A percentile compares a stretch with the other conserved stretches of the same genome.
Conservation (phyloP, 2,888 invertebrate genomes). For the Drosophila mulleri region DNA sequence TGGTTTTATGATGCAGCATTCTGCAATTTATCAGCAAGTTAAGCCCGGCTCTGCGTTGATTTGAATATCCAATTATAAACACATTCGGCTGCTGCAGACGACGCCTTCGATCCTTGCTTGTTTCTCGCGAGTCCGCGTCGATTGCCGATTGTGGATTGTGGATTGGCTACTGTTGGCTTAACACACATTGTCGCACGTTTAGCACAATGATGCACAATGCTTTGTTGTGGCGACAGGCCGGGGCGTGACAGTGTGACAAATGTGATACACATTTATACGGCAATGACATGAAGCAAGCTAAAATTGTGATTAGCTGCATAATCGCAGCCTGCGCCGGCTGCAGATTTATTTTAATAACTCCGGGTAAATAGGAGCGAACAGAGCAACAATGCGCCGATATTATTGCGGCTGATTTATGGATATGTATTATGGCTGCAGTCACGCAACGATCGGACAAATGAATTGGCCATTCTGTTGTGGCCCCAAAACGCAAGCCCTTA, state of each 20-base stretch:
- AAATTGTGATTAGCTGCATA: conserved; percentile 8
- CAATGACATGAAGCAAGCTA: conserved; percentile 42
- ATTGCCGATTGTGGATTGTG: too few species aligned
- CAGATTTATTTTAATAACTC: not conserved
- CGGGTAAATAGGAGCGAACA: conserved; percentile 26
- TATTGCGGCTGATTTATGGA: conserved; percentile 30
- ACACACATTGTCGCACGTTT: conserved; percentile 73
- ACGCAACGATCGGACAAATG: conserved; percentile 37
- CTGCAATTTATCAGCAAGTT: conserved; percentile 65
- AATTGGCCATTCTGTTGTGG: conserved; percentile 31
- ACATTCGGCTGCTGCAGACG: conserved; percentile 47
- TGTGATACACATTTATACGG: conserved; percentile 33
- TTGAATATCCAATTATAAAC: conserved; percentile 83
- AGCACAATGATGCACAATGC: conserved; percentile 26
- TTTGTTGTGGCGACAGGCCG: conserved; percentile 2
- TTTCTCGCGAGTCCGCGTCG: not conserved
- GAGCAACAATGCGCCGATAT: conserved; percentile 18
- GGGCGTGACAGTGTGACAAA: conserved; percentile 18
- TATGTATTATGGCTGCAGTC: conserved; percentile 26
- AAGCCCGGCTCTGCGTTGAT: conserved; percentile 54
- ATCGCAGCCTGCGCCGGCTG: not conserved
- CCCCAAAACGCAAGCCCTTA: conserved; percentile 4
- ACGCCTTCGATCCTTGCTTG: conserved; percentile 14
- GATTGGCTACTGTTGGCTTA: conserved; percentile 44
- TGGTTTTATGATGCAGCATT: conserved; percentile 36